A percentile compares a stretch with the other conserved stretches of the same genome.
Evolutionary conservation across 2,113 vertebrate species (phyloP).

Genomic region (Origma solitaria): DNA sequence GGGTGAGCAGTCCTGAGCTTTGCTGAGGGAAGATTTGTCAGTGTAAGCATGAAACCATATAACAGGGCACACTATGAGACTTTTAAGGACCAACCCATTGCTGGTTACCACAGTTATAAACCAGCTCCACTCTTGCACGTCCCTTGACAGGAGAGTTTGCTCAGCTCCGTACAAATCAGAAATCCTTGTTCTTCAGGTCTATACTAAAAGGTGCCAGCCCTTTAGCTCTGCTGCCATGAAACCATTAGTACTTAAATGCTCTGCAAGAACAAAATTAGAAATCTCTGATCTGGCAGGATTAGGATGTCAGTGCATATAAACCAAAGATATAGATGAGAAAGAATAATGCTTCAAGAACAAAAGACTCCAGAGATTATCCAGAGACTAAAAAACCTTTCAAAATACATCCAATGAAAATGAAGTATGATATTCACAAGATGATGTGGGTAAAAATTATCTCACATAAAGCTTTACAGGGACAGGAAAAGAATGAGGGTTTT

Average conservation of each 20-base stretch:
- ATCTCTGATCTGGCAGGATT: not conserved
- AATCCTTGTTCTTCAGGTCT: not conserved
- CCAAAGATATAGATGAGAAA: not conserved
- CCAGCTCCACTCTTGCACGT: not conserved
- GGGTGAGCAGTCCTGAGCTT: not conserved
- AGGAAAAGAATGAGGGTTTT: not conserved
- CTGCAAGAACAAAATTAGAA: not conserved
- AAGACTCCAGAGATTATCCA: not conserved
- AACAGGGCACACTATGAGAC: not conserved
- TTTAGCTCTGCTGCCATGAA: not conserved
- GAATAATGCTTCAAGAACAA: not conserved
- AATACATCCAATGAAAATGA: not conserved
- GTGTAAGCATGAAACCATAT: not conserved
- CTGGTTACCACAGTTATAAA: not conserved
- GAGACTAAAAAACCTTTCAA: not conserved
- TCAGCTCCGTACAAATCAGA: not conserved
- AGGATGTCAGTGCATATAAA: not conserved
- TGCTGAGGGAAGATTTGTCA: not conserved
- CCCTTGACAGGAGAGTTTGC: not conserved
- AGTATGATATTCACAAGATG: not conserved
- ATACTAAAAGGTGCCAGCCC: not conserved
- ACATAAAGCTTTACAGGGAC: not conserved
- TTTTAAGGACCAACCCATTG: not conserved
- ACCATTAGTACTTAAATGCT: not conserved
- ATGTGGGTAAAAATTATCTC: not conserved